These are phyloP conservation scores for Drosophila parabipectinata DNA, from an alignment of 1,140 invertebrate species.

Conservation along the genomic window DNA sequence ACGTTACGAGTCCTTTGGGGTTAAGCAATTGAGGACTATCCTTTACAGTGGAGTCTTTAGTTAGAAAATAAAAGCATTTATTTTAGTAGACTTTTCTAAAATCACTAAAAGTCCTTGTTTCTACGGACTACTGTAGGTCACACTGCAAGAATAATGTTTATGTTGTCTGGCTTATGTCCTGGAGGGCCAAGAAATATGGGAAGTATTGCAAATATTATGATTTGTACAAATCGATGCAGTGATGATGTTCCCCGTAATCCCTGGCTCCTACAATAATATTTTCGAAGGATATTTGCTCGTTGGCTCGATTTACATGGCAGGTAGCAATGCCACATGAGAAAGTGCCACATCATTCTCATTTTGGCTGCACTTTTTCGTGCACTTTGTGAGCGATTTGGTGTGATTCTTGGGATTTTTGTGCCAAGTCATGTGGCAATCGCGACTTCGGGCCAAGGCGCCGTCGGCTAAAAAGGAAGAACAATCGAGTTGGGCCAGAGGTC, in stretches of 20 bases:
- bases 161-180: constrained; percentile 27
- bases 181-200: not conserved
- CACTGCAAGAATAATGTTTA: constrained; percentile 17
- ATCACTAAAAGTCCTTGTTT: too few species aligned
- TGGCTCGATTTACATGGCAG: constrained; percentile 38
- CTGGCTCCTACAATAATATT: constrained; percentile 44
- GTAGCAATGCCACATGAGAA: constrained; percentile 30
- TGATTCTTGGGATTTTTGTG: constrained; percentile 41
- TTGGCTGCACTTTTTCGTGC: constrained; percentile 39
- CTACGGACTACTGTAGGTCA: constrained; percentile 11
- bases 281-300: constrained; percentile 32
- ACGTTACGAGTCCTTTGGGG: constrained; percentile 1
- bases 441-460: constrained; percentile 40
- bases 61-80: too few species aligned
- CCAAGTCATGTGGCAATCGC: constrained; percentile 52
- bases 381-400: constrained; percentile 47
- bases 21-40: not conserved
- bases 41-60: not conserved
- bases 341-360: constrained; percentile 48
- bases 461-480: constrained; percentile 33
- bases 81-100: too few species aligned
- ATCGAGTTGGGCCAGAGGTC: not conserved
- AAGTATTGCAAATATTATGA: constrained; percentile 47
- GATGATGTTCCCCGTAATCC: constrained; percentile 10
- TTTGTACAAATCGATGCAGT: constrained; percentile 39